Percentiles rank a stretch among this genome's conserved stretches.
Evolutionary conservation across 2,797 vertebrate genomes (phyloP).

Genomic region (Enteromius argenteus): DNA sequence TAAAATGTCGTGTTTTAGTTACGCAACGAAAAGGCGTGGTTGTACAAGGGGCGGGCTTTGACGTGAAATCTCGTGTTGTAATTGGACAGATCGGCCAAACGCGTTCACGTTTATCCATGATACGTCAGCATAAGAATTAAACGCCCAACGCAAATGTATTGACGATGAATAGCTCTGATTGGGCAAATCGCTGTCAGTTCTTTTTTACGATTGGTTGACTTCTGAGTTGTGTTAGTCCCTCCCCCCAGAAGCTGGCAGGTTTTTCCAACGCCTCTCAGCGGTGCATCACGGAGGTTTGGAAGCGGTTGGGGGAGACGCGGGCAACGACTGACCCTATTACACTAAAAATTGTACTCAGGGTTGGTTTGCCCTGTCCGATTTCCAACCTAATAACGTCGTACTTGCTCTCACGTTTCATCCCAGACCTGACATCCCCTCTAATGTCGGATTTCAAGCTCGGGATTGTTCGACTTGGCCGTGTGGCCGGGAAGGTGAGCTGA

Average conservation of each 20-base stretch:
- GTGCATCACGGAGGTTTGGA: conserved; percentile 79
- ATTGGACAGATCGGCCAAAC: conserved; percentile 64
- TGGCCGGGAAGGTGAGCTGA: conserved; percentile 96
- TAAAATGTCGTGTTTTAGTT: conserved; percentile 55
- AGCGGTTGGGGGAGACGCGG: conserved; percentile 76
- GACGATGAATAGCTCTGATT: conserved; percentile 54
- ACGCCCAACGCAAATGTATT: conserved; percentile 14
- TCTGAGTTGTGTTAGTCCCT: conserved; percentile 35
- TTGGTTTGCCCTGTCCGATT: conserved; percentile 73
- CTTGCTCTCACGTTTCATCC: conserved; percentile 62
- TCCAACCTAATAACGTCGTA: conserved; percentile 46
- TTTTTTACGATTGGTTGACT: conserved; percentile 53
- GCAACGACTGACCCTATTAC: conserved; percentile 64
- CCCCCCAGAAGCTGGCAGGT: conserved; percentile 63
- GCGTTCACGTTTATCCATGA: conserved; percentile 11
- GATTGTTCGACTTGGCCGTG: conserved; percentile 97
- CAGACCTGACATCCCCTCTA: conserved; percentile 69
- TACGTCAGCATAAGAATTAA: conserved; percentile 53
- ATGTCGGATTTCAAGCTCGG: conserved; percentile 99
- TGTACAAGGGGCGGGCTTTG: conserved; percentile 56
- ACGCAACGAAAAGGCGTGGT: conserved; percentile 54
- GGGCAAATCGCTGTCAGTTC: conserved; percentile 35
- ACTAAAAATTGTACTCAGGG: conserved; percentile 69
- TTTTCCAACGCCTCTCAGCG: conserved; percentile 74
- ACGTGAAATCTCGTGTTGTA: background rate